Evolutionary conservation across 1,140 invertebrate genomes (phyloP).

Genomic region (Octopus bimaculoides): DNA sequence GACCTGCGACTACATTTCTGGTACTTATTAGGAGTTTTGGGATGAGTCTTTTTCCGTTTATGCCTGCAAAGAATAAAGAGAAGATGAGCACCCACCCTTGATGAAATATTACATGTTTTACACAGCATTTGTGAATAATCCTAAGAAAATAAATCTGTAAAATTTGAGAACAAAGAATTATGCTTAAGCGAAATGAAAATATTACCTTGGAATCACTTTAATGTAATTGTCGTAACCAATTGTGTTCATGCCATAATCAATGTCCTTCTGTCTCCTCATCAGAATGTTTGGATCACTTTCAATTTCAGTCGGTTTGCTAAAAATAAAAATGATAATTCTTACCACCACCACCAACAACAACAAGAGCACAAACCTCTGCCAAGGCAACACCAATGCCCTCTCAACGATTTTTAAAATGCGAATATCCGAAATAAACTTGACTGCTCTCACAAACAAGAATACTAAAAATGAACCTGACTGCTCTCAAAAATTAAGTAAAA

Average conservation of each 20-base stretch:
- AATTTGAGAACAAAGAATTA: background rate
- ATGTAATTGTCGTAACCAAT: slow-evolving; percentile 80
- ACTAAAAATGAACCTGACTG: too few species aligned
- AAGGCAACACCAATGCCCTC: too few species aligned
- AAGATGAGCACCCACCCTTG: background rate
- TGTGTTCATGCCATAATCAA: slow-evolving; percentile 94
- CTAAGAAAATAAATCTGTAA: background rate
- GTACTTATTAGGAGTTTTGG: slow-evolving; percentile 82
- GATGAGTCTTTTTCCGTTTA: slow-evolving; percentile 70
- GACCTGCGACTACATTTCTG: slow-evolving; percentile 83
- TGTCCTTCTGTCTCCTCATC: slow-evolving; percentile 82
- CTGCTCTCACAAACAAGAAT: too few species aligned
- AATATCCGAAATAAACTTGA: too few species aligned
- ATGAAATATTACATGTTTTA: too few species aligned
- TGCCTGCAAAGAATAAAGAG: slow-evolving; percentile 57
- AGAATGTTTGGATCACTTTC: slow-evolving; percentile 70
- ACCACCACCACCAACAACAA: too few species aligned
- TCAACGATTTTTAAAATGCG: too few species aligned
- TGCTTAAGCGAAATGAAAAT: background rate
- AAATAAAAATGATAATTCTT: too few species aligned
- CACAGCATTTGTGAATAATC: background rate
- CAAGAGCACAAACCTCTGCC: too few species aligned
- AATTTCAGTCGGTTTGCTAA: slow-evolving; percentile 15
- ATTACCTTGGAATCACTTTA: slow-evolving; percentile 71
- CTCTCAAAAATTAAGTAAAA: too few species aligned